Percentiles rank a stretch among this genome's conserved stretches.
These are phyloP conservation scores for Drosophila subpulchrella DNA, from an alignment of 1,140 invertebrate species.

Conservation along the genomic window DNA sequence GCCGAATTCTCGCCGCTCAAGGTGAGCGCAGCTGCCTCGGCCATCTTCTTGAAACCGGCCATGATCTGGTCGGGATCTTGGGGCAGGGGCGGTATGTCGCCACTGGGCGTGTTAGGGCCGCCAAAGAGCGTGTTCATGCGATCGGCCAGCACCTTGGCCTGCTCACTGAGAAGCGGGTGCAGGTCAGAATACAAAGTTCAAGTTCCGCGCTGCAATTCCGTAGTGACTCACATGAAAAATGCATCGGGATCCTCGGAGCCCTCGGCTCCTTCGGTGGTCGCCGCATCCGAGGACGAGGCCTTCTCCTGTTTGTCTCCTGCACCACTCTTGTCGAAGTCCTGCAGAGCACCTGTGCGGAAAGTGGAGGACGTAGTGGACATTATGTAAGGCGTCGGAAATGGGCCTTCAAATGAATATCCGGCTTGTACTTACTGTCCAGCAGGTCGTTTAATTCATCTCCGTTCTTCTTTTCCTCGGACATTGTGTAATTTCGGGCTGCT, in stretches of 20 bases:
- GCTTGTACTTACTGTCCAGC: conserved; percentile 31
- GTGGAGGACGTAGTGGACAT: conserved; percentile 3
- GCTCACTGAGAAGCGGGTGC: conserved; percentile 56
- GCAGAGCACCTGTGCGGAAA: conserved; percentile 84
- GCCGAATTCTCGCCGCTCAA: conserved; percentile 74
- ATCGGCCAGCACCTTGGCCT: conserved; percentile 81
- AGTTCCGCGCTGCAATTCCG: conserved; percentile 6
- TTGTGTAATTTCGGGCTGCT: conserved; percentile 48
- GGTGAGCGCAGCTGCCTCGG: conserved; percentile 78
- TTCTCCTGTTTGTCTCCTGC: conserved; percentile 49
- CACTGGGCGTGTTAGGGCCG: conserved; percentile 69
- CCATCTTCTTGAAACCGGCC: conserved; percentile 83
- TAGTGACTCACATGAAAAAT: conserved; percentile 75
- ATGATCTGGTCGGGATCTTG: conserved; percentile 80
- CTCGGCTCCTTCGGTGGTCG: conserved; percentile 14
- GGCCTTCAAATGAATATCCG: background rate
- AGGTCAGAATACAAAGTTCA: conserved; percentile 65
- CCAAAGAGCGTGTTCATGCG: conserved; percentile 82
- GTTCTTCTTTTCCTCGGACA: conserved; percentile 75
- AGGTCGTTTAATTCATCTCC: conserved; percentile 54
- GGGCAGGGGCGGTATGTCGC: conserved; percentile 72
- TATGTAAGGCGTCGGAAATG: conserved; percentile 35
- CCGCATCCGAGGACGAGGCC: conserved; percentile 25
- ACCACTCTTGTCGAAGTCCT: conserved; percentile 85
- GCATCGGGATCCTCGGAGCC: conserved; percentile 53